phyloP scores from a whole-genome alignment of 2,113 vertebrate genomes.

The Corythaixoides concolor region DNA sequence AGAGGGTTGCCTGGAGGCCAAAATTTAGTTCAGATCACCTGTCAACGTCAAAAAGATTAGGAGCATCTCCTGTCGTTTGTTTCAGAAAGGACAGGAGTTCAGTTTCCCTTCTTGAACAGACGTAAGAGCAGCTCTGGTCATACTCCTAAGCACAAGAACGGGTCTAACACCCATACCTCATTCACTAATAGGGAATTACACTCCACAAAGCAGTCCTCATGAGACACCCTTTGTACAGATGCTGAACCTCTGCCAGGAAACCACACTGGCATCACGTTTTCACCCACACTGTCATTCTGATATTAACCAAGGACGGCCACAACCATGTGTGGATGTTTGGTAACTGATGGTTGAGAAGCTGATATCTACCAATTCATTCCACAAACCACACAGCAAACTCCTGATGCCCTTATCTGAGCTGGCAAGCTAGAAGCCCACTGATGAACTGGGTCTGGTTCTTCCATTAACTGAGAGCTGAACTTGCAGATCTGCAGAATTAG shows the following conservation, averaged over 20 bases:
- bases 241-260: not conserved
- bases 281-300: not conserved
- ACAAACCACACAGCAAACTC: not conserved
- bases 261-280: not conserved
- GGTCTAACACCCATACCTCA: not conserved
- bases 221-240: not conserved
- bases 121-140: not conserved
- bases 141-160: not conserved
- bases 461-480: not conserved
- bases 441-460: not conserved
- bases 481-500: not conserved
- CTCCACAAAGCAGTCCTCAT: not conserved
- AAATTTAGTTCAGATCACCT: not conserved
- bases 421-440: not conserved
- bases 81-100: not conserved
- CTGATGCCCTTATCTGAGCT: not conserved
- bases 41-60: accelerated
- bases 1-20: not conserved
- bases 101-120: not conserved
- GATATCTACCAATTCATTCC: not conserved
- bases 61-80: not conserved
- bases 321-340: not conserved
- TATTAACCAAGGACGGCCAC: not conserved
- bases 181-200: not conserved
- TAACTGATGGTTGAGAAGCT: not conserved